Evolutionary conservation across 2,888 invertebrate genomes (phyloP).

Genomic region (Trichopoda pennipes): DNA sequence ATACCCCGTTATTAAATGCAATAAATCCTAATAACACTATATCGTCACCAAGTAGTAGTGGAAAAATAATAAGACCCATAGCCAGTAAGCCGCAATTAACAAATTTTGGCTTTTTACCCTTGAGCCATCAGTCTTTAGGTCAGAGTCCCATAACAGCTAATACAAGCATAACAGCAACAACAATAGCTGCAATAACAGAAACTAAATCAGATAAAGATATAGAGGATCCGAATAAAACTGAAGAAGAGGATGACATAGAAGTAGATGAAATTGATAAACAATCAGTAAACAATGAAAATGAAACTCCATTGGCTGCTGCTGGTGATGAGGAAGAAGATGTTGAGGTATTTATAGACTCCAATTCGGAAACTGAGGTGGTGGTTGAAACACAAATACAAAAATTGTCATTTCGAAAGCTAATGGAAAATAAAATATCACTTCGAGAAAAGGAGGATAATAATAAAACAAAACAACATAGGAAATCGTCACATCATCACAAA

Average conservation of each 20-base stretch:
- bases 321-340: slow-evolving; percentile 75
- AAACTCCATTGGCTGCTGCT: background rate
- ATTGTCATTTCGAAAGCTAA: slow-evolving; percentile 46
- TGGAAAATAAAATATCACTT: slow-evolving; percentile 31
- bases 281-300: slow-evolving; percentile 52
- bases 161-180: slow-evolving; percentile 40
- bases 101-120: slow-evolving; percentile 78
- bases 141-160: slow-evolving; percentile 36
- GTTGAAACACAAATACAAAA: slow-evolving; percentile 66
- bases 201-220: slow-evolving; percentile 26
- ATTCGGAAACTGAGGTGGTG: slow-evolving; percentile 73
- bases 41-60: slow-evolving; percentile 38
- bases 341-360: slow-evolving; percentile 77
- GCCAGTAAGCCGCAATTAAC: slow-evolving; percentile 81
- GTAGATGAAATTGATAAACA: slow-evolving; percentile 63
- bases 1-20: slow-evolving; percentile 10
- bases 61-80: slow-evolving; percentile 83
- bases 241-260: slow-evolving; percentile 62
- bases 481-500: slow-evolving; percentile 36
- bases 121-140: slow-evolving; percentile 60
- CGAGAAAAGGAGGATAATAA: slow-evolving; percentile 43
- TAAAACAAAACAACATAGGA: slow-evolving; percentile 46
- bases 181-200: slow-evolving; percentile 25
- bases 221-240: slow-evolving; percentile 37
- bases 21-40: slow-evolving; percentile 17